These are phyloP conservation scores for Ormyrus nitidulus DNA, from an alignment of 2,888 invertebrate genomes.

Conservation along the genomic window DNA sequence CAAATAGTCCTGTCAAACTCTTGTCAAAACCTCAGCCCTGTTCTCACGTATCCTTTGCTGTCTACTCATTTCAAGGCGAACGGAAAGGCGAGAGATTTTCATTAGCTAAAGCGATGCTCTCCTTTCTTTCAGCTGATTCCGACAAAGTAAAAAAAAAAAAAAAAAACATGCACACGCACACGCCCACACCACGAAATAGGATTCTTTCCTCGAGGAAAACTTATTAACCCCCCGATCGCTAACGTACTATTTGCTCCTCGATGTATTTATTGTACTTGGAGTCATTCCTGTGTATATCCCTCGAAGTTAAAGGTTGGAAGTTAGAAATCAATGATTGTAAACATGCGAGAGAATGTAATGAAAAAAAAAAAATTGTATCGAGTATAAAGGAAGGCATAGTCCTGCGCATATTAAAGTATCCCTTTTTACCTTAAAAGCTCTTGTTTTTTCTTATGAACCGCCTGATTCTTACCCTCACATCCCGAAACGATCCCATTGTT, in stretches of 20 bases:
- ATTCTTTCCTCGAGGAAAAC: slow-evolving; percentile 33
- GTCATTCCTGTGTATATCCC: slow-evolving; percentile 61
- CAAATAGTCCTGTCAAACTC: slow-evolving; percentile 49
- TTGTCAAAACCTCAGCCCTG: slow-evolving; percentile 35
- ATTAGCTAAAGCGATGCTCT: slow-evolving; percentile 27
- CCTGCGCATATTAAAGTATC: slow-evolving; percentile 34
- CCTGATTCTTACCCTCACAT: slow-evolving; percentile 4
- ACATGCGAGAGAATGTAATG: slow-evolving; percentile 44
- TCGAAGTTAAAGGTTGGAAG: slow-evolving; percentile 51
- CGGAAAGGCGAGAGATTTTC: slow-evolving; percentile 25
- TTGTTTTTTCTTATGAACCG: slow-evolving; percentile 37
- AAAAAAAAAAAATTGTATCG: slow-evolving; percentile 39
- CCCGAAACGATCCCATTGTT: slow-evolving; percentile 34
- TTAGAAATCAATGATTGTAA: slow-evolving; percentile 47
- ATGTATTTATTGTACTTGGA: slow-evolving; percentile 63
- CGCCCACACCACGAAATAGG: slow-evolving; percentile 44
- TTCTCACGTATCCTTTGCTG: slow-evolving; percentile 38
- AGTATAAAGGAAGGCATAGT: slow-evolving; percentile 41
- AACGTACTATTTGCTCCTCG: slow-evolving; percentile 59
- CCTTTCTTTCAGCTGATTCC: slow-evolving; percentile 48
- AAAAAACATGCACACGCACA: slow-evolving; percentile 48
- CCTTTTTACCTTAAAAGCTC: slow-evolving; percentile 34
- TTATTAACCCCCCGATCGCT: slow-evolving; percentile 38
- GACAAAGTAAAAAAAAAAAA: neutral
- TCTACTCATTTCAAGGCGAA: slow-evolving; percentile 14